Base-by-base conservation (phyloP, 2,888 invertebrate species). In the Chymomyza amoena region DNA sequence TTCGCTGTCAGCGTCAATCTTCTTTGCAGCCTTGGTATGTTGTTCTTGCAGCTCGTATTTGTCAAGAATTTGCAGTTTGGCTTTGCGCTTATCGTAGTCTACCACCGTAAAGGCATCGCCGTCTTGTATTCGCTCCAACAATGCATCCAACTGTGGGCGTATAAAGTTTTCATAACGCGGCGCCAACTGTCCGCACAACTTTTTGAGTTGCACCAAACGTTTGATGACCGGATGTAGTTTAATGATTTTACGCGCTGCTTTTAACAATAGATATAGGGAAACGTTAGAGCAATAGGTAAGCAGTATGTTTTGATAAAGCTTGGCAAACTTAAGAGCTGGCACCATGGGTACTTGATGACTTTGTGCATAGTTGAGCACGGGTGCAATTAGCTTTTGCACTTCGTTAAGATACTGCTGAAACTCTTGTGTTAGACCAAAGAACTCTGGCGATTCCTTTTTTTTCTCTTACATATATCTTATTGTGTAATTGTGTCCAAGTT, bases 201-300 rank as follows among this genome's bases (percentile, higher is more conserved):
- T 94, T 73, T 95, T 93, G 86, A 96, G 96, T 89, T 97, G 96
- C 70, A 96, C 95, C 64, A 99, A 92, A 74, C 97, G 93, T 89
- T 96, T 96, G 57, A 97, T 94, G 15, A 98, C 95, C n/a, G 99
- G 98, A 93, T 99, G 99, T 80, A 95, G 95, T 84, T 95, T 94
- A 25, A 96, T 93, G 66, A 94, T 93, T 25, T 93, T 92, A 82
- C 94, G 94, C 87, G 95, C 95, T 66, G 96, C 94, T 93, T 97
- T 97, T 16, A 98, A 91, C 80, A 96, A 93, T 79, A 98, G 91
- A 91, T 98, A 98, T 92, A 96, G 97, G 62, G 94, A 94, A 52
- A 98, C 95, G 90, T 98, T 98, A 25, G 95, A 94, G 81, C 96
- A 96, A 90, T 98, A 98, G 89, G 97, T 97, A 89, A 93, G 93